Conservation (phyloP, 2,797 vertebrate species). For the Scyliorhinus canicula region DNA sequence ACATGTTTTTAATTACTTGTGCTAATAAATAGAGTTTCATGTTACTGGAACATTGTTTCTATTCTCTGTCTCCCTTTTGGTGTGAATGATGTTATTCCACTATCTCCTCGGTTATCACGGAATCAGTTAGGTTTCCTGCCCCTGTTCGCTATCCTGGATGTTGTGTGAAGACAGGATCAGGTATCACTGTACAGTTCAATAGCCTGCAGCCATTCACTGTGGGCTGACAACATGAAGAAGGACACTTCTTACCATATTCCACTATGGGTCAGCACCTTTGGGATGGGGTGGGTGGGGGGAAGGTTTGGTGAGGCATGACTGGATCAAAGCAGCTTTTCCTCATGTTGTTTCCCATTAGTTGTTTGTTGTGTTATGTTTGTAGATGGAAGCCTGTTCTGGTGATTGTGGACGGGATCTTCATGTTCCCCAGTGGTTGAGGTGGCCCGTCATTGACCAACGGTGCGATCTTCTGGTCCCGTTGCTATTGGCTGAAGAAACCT, state of each 20-base stretch:
- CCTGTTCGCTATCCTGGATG: background rate
- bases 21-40: background rate
- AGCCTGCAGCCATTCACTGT: background rate
- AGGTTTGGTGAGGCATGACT: background rate
- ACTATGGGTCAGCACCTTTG: background rate
- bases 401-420: too few relatives aligned
- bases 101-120: background rate
- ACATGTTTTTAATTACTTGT: conserved; percentile 15
- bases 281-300: background rate
- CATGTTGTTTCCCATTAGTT: background rate
- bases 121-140: background rate
- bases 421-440: too few relatives aligned
- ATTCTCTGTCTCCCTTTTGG: background rate
- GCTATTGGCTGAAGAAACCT: background rate
- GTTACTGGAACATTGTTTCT: background rate
- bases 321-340: background rate
- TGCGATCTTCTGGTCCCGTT: too few relatives aligned
- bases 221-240: background rate
- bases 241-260: background rate
- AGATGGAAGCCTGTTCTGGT: background rate
- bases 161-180: background rate
- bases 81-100: background rate
- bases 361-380: background rate
- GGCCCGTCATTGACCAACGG: too few relatives aligned
- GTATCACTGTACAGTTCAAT: background rate